Base-by-base conservation (phyloP, 2,888 invertebrate genomes). In the Chesias legatella region DNA sequence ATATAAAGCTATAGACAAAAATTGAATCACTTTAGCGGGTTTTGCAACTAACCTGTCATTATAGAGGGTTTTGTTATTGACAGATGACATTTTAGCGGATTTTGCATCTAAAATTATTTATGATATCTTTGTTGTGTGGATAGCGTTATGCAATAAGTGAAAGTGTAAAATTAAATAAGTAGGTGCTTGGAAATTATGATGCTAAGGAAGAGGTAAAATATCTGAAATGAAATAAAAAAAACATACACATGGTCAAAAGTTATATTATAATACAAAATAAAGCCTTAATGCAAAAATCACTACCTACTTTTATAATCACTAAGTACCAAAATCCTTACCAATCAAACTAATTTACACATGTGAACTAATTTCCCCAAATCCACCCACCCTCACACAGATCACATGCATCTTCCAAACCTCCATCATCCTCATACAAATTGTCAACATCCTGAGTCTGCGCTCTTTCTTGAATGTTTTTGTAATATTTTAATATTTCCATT, bases 331-430 rank as follows among this genome's bases (percentile, higher is more conserved):
- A 27, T 27, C 26, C 26, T 10, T 27, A 7, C 26, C 26, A 27
- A 27, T 27, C 26, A 28, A 35, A 35, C 32, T 24, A 23, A 23
- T n/a, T 11, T 31, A 31, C 31, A 31, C 31, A 22, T 43, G 31
- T 22, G 21, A 38, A 38, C 20, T 28, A 30, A 43, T 23, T 33
- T 48, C 43, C 29, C 36, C 36, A 48, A 48, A 48, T 35, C n/a
- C n/a, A n/a, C n/a, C 43, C 47, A 11, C 13, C 23, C 22, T 26
- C 33, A 37, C 45, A 46, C 30, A 46, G 31, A 46, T 37, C 26
- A 33, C 30, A 40, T 33, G 33, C 30, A 40, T 34, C 40, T 40
- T 40, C 40, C 28, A 28, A 40, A 40, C 24, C 33, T 24, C 40
- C 33, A 40, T 33, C 25, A 40, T 40, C 40, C 25, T 40, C 40